Percentiles rank a stretch among this genome's conserved stretches.
These are phyloP conservation scores for Halcyon malimbica DNA, from an alignment of 2,113 vertebrate genomes.

Conservation along the genomic window DNA sequence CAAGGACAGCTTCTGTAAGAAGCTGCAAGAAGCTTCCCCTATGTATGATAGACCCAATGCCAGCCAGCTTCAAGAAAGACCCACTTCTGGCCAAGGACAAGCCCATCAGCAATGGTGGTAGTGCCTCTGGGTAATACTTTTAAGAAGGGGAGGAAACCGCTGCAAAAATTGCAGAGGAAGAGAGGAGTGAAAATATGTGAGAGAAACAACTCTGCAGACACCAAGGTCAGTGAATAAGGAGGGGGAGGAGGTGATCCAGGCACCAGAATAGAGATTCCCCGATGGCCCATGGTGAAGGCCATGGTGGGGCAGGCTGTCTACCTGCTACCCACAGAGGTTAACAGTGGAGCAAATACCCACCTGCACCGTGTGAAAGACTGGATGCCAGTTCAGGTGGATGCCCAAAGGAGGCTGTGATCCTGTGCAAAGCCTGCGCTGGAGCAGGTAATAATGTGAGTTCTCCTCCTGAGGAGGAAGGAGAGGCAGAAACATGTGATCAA, in stretches of 20 bases:
- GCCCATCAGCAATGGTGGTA: background rate
- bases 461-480: background rate
- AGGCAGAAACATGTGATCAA: background rate
- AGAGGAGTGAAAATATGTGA: background rate
- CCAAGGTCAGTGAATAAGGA: background rate
- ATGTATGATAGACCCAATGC: background rate
- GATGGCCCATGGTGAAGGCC: no score
- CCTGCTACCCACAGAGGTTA: no score
- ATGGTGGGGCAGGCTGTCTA: no score
- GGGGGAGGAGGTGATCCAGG: background rate
- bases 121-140: background rate
- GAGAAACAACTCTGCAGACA: background rate
- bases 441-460: background rate
- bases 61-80: background rate
- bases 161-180: background rate
- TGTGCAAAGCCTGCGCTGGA: background rate
- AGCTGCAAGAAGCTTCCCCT: background rate
- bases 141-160: background rate
- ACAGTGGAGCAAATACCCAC: no score
- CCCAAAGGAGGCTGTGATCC: no score
- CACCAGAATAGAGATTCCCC: background rate
- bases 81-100: background rate
- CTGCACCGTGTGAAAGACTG: no score
- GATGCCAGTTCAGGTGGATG: background rate
- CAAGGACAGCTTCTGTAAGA: background rate